Percentiles rank a stretch among this genome's conserved stretches.
These are phyloP conservation scores for Contarinia nasturtii DNA, from an alignment of 1,140 invertebrate genomes.

Conservation along the genomic window DNA sequence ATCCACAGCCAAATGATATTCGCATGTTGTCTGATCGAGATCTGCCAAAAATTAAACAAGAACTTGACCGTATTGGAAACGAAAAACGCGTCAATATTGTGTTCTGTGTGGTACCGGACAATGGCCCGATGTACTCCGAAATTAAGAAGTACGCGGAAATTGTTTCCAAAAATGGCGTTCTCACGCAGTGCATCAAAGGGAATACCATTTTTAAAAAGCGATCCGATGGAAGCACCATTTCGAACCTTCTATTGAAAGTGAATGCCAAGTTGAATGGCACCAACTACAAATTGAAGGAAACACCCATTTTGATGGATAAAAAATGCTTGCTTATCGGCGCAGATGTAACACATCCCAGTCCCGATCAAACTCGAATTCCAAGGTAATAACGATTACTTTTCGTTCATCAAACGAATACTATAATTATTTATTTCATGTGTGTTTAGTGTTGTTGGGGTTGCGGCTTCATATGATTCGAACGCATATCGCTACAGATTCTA, in stretches of 20 bases:
- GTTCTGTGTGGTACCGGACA: background rate
- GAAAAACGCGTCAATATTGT: background rate
- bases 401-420: too few species aligned
- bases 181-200: conserved; percentile 66
- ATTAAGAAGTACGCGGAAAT: conserved; percentile 36
- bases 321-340: conserved; percentile 58
- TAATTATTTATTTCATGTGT: too few species aligned
- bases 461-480: conserved; percentile 41
- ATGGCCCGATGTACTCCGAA: background rate
- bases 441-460: conserved; percentile 68
- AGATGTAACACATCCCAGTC: conserved; percentile 74
- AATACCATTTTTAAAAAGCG: conserved; percentile 28
- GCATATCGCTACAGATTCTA: conserved; percentile 51
- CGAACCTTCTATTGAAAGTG: conserved; percentile 69
- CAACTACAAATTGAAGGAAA: conserved; percentile 41
- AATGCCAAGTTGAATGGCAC: conserved; percentile 65
- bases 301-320: conserved; percentile 6
- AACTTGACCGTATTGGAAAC: background rate
- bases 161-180: conserved; percentile 42
- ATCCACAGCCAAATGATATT: too few species aligned
- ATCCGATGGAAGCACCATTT: conserved; percentile 28
- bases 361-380: conserved; percentile 44
- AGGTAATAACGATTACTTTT: too few species aligned
- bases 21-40: too few species aligned
- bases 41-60: too few species aligned